These are phyloP conservation scores for Drosophila bunnanda DNA, from an alignment of 2,888 invertebrate species.

Conservation along the genomic window DNA sequence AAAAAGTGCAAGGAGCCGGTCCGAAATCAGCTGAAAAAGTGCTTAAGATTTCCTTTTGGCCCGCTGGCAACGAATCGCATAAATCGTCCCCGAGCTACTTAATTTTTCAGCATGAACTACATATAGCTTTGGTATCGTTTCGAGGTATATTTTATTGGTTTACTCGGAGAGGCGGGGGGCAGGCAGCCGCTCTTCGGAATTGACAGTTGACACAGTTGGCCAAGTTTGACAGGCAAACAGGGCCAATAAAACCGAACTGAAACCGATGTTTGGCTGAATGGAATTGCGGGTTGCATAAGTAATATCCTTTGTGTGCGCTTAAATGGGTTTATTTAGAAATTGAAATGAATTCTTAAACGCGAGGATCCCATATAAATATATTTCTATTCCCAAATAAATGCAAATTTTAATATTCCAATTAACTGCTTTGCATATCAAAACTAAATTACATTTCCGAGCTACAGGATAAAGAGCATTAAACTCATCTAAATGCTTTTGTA, in stretches of 20 bases:
- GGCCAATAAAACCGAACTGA: slow-evolving; percentile 2
- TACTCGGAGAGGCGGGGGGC: neutral
- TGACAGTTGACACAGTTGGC: slow-evolving; percentile 63
- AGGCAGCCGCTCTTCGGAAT: slow-evolving; percentile 17
- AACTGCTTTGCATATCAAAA: neutral
- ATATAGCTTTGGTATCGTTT: slow-evolving; percentile 33
- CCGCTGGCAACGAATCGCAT: slow-evolving; percentile 42
- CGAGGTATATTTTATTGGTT: slow-evolving; percentile 2
- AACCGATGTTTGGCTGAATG: slow-evolving; percentile 21
- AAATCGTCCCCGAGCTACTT: slow-evolving; percentile 62
- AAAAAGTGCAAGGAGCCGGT: slow-evolving; percentile 31
- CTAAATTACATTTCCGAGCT: slow-evolving; percentile 4
- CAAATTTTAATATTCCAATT: neutral
- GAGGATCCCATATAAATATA: neutral
- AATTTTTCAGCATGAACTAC: slow-evolving; percentile 56
- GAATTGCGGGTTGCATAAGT: slow-evolving; percentile 33
- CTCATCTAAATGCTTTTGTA: slow-evolving; percentile 11
- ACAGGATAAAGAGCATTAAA: slow-evolving; percentile 20
- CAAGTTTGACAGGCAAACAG: slow-evolving; percentile 52
- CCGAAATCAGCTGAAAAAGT: slow-evolving; percentile 49
- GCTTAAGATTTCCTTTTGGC: slow-evolving; percentile 45
- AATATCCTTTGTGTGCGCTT: slow-evolving; percentile 26
- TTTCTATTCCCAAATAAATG: neutral
- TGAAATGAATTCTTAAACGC: neutral
- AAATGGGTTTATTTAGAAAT: slow-evolving; percentile 1